Conservation (phyloP, 2,888 invertebrate species). For the Drosophila fungiperda region DNA sequence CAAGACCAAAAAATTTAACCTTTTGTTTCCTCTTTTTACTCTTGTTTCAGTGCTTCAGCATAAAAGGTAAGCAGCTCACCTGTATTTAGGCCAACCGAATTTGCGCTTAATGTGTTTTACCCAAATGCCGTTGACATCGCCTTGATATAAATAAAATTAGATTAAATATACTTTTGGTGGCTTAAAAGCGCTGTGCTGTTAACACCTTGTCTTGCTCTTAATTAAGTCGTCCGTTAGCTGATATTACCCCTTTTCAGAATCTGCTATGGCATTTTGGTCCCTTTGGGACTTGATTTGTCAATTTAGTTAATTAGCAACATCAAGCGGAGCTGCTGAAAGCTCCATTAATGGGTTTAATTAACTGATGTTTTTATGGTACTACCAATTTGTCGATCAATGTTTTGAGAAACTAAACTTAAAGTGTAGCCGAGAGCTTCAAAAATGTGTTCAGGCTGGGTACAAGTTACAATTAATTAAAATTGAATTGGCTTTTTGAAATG, state of each 20-base stretch:
- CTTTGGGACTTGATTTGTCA: conserved; percentile 65
- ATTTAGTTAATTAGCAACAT: conserved; percentile 70
- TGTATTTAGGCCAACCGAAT: conserved; percentile 25
- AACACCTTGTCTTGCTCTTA: conserved; percentile 72
- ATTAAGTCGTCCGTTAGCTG: conserved; percentile 64
- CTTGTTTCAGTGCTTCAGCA: conserved; percentile 51
- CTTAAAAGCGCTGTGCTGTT: conserved; percentile 55
- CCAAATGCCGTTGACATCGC: conserved; percentile 32
- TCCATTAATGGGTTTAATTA: conserved; percentile 72
- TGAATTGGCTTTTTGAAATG: not conserved
- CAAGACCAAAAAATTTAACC: conserved; percentile 49
- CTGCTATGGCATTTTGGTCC: conserved; percentile 26
- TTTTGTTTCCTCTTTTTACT: conserved; percentile 47
- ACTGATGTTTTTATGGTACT: conserved; percentile 62
- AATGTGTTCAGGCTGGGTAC: not conserved
- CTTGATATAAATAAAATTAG: conserved; percentile 34
- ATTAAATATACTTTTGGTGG: conserved; percentile 52
- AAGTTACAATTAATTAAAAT: not conserved
- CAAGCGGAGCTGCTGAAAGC: conserved; percentile 40
- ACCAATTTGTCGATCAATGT: conserved; percentile 48
- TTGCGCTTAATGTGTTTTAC: conserved; percentile 39
- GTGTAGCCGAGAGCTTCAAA: not conserved
- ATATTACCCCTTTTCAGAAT: conserved; percentile 46
- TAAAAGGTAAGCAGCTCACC: conserved; percentile 63
- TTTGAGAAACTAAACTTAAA: not conserved